Conservation (phyloP, 2,888 invertebrate genomes). For the Acleris sparsana region DNA sequence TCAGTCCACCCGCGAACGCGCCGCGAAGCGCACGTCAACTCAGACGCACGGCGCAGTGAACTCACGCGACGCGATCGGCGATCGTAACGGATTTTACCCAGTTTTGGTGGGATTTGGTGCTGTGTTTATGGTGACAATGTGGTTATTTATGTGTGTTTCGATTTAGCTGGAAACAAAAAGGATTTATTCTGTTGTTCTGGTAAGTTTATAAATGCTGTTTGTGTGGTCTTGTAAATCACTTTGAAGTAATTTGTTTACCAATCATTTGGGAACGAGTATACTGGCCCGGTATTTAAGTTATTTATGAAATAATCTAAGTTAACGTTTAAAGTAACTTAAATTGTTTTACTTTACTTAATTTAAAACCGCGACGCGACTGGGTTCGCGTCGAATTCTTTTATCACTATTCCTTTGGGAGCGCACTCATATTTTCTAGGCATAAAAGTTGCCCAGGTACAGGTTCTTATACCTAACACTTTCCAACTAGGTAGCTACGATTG, state of each 20-base stretch:
- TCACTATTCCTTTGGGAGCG: no score
- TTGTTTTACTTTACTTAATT: no score
- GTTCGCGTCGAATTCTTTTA: no score
- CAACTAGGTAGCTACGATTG: no score
- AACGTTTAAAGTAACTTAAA: no score
- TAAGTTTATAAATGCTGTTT: conserved; percentile 8
- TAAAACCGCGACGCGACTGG: no score
- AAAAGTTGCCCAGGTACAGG: no score
- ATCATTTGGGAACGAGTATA: no score
- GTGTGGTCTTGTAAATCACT: neutral
- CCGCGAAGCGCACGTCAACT: neutral
- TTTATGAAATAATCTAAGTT: no score
- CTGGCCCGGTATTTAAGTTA: no score
- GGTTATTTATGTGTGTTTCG: conserved; percentile 11
- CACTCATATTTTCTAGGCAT: no score
- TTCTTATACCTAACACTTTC: no score
- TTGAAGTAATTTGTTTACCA: neutral
- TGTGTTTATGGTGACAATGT: conserved; percentile 13
- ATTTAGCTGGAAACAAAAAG: conserved; percentile 5
- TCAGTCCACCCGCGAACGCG: conserved; percentile 3
- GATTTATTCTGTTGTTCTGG: conserved; percentile 10
- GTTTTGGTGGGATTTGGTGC: conserved; percentile 1
- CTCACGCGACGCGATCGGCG: neutral
- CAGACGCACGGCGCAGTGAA: neutral
- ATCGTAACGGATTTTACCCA: conserved; percentile 4